phyloP scores from a whole-genome alignment of 1,140 invertebrate species.

The Aphelinus certus region DNA sequence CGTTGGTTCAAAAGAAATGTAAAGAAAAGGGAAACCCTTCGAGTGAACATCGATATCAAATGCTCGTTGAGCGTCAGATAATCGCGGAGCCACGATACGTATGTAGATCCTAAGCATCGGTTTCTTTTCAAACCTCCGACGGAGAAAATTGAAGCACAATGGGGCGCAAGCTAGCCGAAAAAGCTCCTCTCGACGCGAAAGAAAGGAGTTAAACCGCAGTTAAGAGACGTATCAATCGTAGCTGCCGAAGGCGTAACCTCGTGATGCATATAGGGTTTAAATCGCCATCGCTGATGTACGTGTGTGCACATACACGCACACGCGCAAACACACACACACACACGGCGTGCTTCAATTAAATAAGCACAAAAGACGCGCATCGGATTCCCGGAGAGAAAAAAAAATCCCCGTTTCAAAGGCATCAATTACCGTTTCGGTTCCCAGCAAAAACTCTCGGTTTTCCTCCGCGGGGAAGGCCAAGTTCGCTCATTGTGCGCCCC shows the following conservation, averaged over 20 bases:
- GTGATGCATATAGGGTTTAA: background rate
- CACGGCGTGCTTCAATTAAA: conserved; percentile 28
- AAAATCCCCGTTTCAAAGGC: conserved; percentile 19
- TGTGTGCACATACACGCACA: background rate
- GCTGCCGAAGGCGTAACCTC: conserved; percentile 7
- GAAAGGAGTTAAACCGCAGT: conserved; percentile 29
- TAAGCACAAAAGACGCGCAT: conserved; percentile 27
- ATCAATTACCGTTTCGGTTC: conserved; percentile 34
- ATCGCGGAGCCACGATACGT: background rate
- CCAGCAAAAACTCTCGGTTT: conserved; percentile 28
- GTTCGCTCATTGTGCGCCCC: background rate
- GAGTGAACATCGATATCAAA: conserved; percentile 19
- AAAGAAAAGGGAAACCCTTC: conserved; percentile 6
- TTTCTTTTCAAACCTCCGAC: background rate
- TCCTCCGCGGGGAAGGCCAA: conserved; percentile 1
- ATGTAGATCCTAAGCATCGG: too few species aligned
- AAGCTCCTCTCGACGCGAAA: background rate
- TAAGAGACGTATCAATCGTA: conserved; percentile 27
- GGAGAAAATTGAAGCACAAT: conserved; percentile 6
- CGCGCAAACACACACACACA: too few species aligned
- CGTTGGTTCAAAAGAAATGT: background rate
- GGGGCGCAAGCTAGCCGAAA: too few species aligned
- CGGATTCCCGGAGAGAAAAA: conserved; percentile 22
- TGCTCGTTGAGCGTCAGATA: conserved; percentile 7
- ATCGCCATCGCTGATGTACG: background rate